A percentile compares a stretch with the other conserved stretches of the same genome.
These are phyloP conservation scores for Arrhopalites spinosus DNA, from an alignment of 2,888 invertebrate species.

Conservation along the genomic window DNA sequence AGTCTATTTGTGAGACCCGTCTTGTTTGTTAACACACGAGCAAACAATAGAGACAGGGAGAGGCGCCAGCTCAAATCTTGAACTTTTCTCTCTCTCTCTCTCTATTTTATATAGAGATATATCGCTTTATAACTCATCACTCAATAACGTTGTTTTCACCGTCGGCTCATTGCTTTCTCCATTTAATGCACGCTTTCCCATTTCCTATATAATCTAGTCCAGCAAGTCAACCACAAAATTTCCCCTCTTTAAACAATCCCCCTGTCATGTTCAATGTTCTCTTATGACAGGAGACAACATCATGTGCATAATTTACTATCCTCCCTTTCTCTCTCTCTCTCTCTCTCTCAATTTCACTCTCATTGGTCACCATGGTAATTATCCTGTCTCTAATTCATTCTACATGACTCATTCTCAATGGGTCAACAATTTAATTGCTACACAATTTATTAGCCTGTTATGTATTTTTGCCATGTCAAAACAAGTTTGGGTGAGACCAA, in stretches of 20 bases:
- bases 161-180: slow-evolving; percentile 16
- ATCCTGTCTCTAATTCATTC: no score
- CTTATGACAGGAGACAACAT: no score
- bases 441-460: no score
- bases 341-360: neutral
- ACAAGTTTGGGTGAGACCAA: no score
- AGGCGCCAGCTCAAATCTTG: neutral
- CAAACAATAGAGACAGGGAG: neutral
- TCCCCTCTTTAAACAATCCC: no score
- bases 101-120: neutral
- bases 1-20: slow-evolving; percentile 1
- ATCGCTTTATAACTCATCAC: slow-evolving; percentile 28
- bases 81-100: slow-evolving; percentile 3
- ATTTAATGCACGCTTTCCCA: slow-evolving; percentile 14
- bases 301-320: neutral
- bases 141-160: slow-evolving; percentile 24
- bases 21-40: neutral
- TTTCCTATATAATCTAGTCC: no score
- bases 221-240: no score
- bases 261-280: no score
- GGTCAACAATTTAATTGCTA: no score
- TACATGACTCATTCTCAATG: no score
- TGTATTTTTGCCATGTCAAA: no score
- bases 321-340: neutral
- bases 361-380: no score